phyloP scores from a whole-genome alignment of 2,113 vertebrate genomes.

The Acanthochromis polyacanthus region DNA sequence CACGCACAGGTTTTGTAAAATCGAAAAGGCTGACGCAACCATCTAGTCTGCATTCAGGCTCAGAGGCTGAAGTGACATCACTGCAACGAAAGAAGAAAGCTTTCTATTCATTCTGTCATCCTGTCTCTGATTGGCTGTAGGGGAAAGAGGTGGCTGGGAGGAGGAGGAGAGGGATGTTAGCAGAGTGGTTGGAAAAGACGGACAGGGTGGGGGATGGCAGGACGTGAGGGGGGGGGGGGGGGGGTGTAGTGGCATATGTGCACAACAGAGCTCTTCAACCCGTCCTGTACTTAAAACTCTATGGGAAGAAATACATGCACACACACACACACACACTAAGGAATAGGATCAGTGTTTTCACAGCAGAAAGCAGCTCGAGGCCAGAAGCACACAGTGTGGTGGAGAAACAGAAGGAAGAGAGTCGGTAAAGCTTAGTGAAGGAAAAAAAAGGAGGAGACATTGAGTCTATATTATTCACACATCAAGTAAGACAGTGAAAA shows the following conservation, averaged over 20 bases:
- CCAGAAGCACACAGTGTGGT: background rate
- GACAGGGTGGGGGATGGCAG: slow-evolving; percentile 25
- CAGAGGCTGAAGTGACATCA: slow-evolving; percentile 57
- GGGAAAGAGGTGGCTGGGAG: slow-evolving; percentile 15
- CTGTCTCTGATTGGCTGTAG: slow-evolving; percentile 51
- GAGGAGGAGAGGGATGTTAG: slow-evolving; percentile 27
- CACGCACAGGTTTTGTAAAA: slow-evolving; percentile 29
- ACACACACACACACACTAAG: slow-evolving; percentile 17
- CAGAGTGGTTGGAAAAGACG: slow-evolving; percentile 5
- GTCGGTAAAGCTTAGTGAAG: slow-evolving; percentile 8
- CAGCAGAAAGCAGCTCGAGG: slow-evolving; percentile 41
- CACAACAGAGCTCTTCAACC: slow-evolving; percentile 35
- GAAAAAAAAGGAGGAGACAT: background rate
- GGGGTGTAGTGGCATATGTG: slow-evolving; percentile 40
- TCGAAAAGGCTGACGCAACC: slow-evolving; percentile 53
- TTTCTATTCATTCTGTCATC: slow-evolving; percentile 59
- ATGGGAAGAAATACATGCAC: slow-evolving; percentile 33
- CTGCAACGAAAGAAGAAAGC: slow-evolving; percentile 57
- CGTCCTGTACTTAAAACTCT: slow-evolving; percentile 18
- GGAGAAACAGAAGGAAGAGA: slow-evolving; percentile 19
- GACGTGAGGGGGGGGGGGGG: background rate
- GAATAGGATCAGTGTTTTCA: slow-evolving; percentile 10
- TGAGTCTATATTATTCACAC: background rate
- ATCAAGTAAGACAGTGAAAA: background rate
- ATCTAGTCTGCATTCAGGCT: slow-evolving; percentile 29